phyloP scores from a whole-genome alignment of 2,797 vertebrate species.

The Oryzias dopingdopingensis region DNA sequence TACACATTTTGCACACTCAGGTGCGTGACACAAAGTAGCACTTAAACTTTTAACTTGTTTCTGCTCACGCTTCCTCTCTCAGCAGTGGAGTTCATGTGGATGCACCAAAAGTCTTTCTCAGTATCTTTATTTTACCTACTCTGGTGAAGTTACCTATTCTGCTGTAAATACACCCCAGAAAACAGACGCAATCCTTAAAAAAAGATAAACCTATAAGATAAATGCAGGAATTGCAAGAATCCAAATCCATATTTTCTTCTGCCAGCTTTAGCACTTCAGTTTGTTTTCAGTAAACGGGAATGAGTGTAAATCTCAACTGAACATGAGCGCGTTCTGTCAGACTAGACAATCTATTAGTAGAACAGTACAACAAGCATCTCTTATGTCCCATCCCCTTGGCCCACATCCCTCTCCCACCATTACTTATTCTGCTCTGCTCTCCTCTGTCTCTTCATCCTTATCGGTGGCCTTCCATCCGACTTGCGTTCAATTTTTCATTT shows the following conservation, averaged over 20 bases:
- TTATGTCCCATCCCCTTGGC: conserved; percentile 13
- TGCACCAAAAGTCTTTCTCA: no score
- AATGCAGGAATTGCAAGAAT: no score
- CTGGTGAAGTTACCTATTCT: no score
- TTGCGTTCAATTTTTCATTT: conserved; percentile 75
- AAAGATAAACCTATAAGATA: no score
- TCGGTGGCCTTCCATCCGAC: conserved; percentile 66
- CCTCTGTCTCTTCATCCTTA: conserved; percentile 63
- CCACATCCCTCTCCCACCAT: conserved; percentile 28
- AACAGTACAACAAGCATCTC: conserved; percentile 63
- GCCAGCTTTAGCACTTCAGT: conserved; percentile 10
- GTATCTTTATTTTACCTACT: no score
- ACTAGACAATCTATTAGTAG: conserved; percentile 68
- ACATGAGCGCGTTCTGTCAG: conserved; percentile 70
- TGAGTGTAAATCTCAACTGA: conserved; percentile 60
- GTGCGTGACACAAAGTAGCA: no score
- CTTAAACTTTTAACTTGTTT: no score
- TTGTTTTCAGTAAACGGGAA: conserved; percentile 38
- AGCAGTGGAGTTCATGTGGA: no score
- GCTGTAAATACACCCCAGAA: no score
- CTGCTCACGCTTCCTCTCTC: no score
- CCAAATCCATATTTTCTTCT: conserved; percentile 10
- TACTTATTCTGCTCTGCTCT: conserved; percentile 36
- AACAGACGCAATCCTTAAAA: no score
- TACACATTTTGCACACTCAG: no score